Base-by-base conservation (phyloP, 1,140 invertebrate species). In the Sinonovacula constricta region DNA sequence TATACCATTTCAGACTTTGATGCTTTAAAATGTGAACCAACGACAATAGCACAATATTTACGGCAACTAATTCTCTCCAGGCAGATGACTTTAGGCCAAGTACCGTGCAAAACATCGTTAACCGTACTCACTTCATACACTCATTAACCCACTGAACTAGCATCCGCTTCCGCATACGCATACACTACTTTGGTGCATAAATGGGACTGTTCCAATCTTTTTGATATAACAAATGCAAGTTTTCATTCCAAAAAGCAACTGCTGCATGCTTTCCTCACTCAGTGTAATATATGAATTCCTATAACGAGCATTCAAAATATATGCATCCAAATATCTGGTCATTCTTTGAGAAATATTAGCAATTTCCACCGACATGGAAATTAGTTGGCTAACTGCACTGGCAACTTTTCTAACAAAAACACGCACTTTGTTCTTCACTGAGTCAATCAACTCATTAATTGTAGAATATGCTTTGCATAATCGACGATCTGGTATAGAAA, bases 151-250 rank as follows among this genome's bases (percentile, higher is more conserved):
- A n/a, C n/a, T n/a, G n/a, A n/a, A n/a, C n/a, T n/a, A n/a, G n/a
- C n/a, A n/a, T 22, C 12, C 10, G 2, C n/a, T 24, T 51, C 56
- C 30, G 66, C 51, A 69, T 69, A 45, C 4, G 49, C 53, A 56
- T 69, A 69, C 28, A 69, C 66, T 4, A 69, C 24, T 30, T 69
- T 69, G n/a, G n/a, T 3, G 66, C 4, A 36, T 4, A 69, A 31
- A 5, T 56, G 2, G 2, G 2, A 49, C 14, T 14, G 18, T 56
- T 31, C n/a, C n/a, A n/a, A n/a, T n/a, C n/a, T n/a, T n/a, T n/a
- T n/a, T n/a, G n/a, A n/a, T n/a, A n/a, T n/a, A n/a, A n/a, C n/a
- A n/a, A n/a, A n/a, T n/a, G 14, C 53, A 3, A 69, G 3, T 10
- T 56, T 15, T 56, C 31, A 12, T 69, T 14, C 57, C 66, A 33